phyloP scores from a whole-genome alignment of 2,797 vertebrate genomes.

The Coregonus suidteri region DNA sequence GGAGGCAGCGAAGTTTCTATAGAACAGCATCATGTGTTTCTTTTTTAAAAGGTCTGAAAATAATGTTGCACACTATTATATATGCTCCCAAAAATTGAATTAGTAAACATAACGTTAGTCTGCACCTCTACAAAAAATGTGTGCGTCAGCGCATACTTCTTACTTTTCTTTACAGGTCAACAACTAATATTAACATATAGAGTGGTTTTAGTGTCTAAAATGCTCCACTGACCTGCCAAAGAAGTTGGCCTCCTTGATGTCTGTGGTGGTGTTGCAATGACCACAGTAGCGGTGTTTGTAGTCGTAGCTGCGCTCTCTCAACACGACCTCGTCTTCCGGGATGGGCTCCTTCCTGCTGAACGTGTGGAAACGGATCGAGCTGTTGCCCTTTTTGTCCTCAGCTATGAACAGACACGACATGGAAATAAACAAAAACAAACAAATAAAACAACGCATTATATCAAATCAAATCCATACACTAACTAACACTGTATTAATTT shows the following conservation, averaged over 20 bases:
- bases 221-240: conserved; percentile 87
- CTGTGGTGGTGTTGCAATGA: conserved; percentile 98
- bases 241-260: conserved; percentile 99
- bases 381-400: conserved; percentile 90
- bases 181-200: conserved; percentile 31
- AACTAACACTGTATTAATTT: neutral
- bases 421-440: neutral
- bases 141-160: neutral
- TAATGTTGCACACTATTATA: too few relatives aligned
- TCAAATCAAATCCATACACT: neutral
- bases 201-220: conserved; percentile 18
- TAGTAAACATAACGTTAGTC: too few relatives aligned
- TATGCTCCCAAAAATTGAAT: too few relatives aligned
- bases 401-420: conserved; percentile 41
- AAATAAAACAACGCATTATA: too few relatives aligned
- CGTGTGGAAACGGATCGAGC: conserved; percentile 87
- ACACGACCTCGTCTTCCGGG: conserved; percentile 90
- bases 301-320: conserved; percentile 94
- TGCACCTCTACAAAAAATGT: neutral
- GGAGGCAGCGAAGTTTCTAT: too few relatives aligned
- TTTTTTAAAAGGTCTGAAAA: too few relatives aligned
- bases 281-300: conserved; percentile 98
- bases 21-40: too few relatives aligned
- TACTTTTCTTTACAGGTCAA: neutral
- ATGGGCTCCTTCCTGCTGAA: conserved; percentile 91